Evolutionary conservation across 2,113 vertebrate genomes (phyloP), one percentile per base, ranked within the genome.

Genomic region (Bolborhynchus lineola): DNA sequence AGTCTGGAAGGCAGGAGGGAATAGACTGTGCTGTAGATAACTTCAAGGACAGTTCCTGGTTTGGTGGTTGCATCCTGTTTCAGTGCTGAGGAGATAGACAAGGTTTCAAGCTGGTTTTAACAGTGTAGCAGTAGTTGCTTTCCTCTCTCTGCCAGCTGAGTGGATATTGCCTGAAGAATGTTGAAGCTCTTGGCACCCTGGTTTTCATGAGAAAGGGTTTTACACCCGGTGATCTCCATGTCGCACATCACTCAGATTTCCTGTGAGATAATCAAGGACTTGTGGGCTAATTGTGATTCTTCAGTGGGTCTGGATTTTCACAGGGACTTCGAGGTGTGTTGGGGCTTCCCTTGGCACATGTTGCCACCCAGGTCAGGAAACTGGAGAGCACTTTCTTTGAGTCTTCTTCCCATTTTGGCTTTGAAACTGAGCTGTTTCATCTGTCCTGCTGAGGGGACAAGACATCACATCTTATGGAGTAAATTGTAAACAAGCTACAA

Each of bases 401-500:
- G 7, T 28, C 16, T 68, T 28, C 16, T 68, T 79, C 44, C 14
- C 20, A 6, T 83, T 85, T 74, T 62, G 31, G 41, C 53, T 68
- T 83, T 74, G 23, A 82, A 83, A 57, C 79, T 71, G 55, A 18
- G 18, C 79, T 74, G 31, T 91, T 88, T 72, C 11, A 93, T 86
- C 86, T 88, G 69, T 83, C 57, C 69, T 63, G n/a, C 79, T 50
- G 4, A 3, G 65, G 29, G 70, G 67, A 62, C 65, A 93, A 88
- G 68, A 62, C 70, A 55, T 96, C 89, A 64, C 87, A 90, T 88
- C 49, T 65, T 96, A 60, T 16, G 41, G 78, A 95, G 94, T 77
- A 69, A 86, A 82, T 4, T 88, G 50, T 82, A 93, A 95, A 88
- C 85, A 84, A 57, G 91, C 91, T 93, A 44, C 65, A 94, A 69